Evolutionary conservation across 23 tunicate species (phyloP), one percentile per base, ranked within the genome.

Genomic region (Botrylloides violaceus): DNA sequence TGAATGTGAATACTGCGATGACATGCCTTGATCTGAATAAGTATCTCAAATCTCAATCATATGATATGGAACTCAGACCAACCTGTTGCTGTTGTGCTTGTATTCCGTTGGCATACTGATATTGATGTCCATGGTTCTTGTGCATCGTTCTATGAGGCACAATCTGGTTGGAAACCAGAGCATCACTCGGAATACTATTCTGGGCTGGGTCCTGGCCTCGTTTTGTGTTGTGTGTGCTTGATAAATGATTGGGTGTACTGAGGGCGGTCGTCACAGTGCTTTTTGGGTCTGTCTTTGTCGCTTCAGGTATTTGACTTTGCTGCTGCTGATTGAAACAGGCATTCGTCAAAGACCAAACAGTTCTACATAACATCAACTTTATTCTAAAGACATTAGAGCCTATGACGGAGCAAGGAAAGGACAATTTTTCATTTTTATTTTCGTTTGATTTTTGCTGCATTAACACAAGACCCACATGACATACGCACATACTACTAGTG

Each of bases 241-340:
- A 9, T 31, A 25, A 34, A 9, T 63, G 26, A 33, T 29, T 31
- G 70, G 70, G 29, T 3, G 70, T 33, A 31, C 35, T 63, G 4
- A 29, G 18, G 3, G 70, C 32, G 32, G 35, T 63, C 4, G 70
- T 63, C 70, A 63, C 70, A 63, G 70, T 63, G 70, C 3, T 63
- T 15, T 22, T 7, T 19, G 70, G n/a, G n/a, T 63, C 33, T 9
- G 36, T 25, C 26, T 9, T 33, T 19, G 70, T 4, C 4, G n/a
- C 70, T 31, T 63, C 70, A 3, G 34, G 36, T 3, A 31, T 34
- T 63, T 63, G 70, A 31, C 35, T 9, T 9, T 63, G 70, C 35
- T 63, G 35, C 33, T 63, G 70, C 70, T 63, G 70, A 3, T 12
- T 5, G 9, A 43, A 9, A n/a, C n/a, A n/a, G n/a, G n/a, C n/a